A percentile compares a stretch with the other conserved stretches of the same genome.
phyloP scores from a whole-genome alignment of 2,888 invertebrate genomes.

The Caenorhabditis wallacei region DNA sequence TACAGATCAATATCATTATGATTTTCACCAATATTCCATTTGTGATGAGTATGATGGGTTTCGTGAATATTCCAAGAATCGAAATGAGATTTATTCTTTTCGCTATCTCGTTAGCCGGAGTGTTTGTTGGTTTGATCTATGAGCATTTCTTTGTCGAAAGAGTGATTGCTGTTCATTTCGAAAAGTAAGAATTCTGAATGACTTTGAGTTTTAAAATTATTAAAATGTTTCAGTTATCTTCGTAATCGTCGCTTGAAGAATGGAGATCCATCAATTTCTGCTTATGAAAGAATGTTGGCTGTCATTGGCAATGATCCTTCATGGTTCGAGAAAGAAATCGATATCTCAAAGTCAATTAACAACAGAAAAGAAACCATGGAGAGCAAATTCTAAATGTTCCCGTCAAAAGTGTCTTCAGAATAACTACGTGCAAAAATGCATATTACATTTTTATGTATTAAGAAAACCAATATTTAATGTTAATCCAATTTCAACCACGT shows the following conservation, averaged over 20 bases:
- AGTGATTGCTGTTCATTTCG: constrained; percentile 16
- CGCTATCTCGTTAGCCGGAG: constrained; percentile 1
- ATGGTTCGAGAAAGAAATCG: constrained; percentile 49
- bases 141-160: constrained; percentile 47
- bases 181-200: constrained; percentile 21
- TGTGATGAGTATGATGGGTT: constrained; percentile 45
- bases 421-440: constrained; percentile 31
- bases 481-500: constrained; percentile 33
- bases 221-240: constrained; percentile 41
- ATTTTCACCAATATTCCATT: constrained; percentile 37
- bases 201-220: not conserved
- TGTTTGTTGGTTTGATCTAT: constrained; percentile 27
- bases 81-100: constrained; percentile 32
- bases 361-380: constrained; percentile 39
- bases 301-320: constrained; percentile 22
- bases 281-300: constrained; percentile 33
- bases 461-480: constrained; percentile 4
- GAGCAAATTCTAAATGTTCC: constrained; percentile 17
- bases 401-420: not conserved
- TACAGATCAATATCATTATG: constrained; percentile 40
- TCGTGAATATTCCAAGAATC: constrained; percentile 35
- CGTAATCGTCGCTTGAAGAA: constrained; percentile 16
- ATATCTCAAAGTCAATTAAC: not conserved
- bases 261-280: constrained; percentile 36
- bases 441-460: constrained; percentile 36